Evolutionary conservation across 2,797 vertebrate genomes (phyloP), one percentile per base, ranked within the genome.

Genomic region (Podarcis siculus): DNA sequence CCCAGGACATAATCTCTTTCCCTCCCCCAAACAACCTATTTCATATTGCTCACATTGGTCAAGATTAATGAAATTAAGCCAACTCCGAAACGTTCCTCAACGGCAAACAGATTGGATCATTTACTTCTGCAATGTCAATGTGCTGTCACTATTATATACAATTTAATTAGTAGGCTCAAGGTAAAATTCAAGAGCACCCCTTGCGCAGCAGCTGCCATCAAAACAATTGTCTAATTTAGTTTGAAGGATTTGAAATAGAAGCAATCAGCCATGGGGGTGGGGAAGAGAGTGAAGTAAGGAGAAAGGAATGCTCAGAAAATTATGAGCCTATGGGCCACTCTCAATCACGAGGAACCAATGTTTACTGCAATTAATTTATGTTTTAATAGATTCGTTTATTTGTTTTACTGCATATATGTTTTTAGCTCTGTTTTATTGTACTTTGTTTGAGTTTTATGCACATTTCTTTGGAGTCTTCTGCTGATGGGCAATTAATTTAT

Each of bases 91-190:
- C 61, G 58, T 85, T 87, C 69, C 30, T 69, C 66, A 66, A 71
- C 45, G 71, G 86, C 82, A 87, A 82, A 90, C 78, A 85, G 82
- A 85, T 82, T 86, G 86, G 73, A 64, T 88, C 86, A 85, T 88
- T 90, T 88, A 82, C 79, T 82, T 90, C 64, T 49, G n/a, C 83
- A 90, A 49, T 82, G 83, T 90, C 86, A 90, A 85, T 78, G 77
- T 19, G 45, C 83, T 82, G 78, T 86, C 78, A 85, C 86, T 78
- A 82, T 87, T 88, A 88, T 90, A 88, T 88, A 85, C 83, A 90
- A 88, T 86, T 88, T 90, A 88, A 90, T 90, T 90, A 88, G 86
- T 76, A 64, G 58, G 82, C 64, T 90, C 82, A 85, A 88, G 83
- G 86, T 88, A 90, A 90, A 90, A 85, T 88, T 78, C 72, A 88